Conservation (phyloP, 2,888 invertebrate genomes). For the Ectemnius continuus region DNA sequence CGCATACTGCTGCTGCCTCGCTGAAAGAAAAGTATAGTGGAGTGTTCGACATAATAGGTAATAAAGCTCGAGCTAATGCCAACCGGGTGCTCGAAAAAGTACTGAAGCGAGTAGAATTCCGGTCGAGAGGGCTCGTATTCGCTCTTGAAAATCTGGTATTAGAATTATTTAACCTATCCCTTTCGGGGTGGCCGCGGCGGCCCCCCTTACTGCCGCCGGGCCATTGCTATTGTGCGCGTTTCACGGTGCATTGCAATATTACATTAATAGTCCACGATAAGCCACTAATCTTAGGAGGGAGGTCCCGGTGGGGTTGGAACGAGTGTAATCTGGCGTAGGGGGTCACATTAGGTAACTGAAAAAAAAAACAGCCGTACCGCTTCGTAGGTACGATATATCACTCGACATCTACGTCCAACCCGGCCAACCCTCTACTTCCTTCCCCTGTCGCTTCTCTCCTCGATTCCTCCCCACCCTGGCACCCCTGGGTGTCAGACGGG, state of each 20-base stretch:
- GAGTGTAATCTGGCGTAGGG: slow-evolving; percentile 72
- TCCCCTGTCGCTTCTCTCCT: slow-evolving; percentile 39
- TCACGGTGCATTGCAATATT: slow-evolving; percentile 65
- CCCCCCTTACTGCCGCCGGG: slow-evolving; percentile 34
- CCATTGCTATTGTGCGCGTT: slow-evolving; percentile 55
- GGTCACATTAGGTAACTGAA: slow-evolving; percentile 68
- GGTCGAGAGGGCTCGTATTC: slow-evolving; percentile 11
- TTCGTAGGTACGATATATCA: slow-evolving; percentile 68
- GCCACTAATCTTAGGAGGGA: slow-evolving; percentile 74
- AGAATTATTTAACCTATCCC: slow-evolving; percentile 53
- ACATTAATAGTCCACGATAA: slow-evolving; percentile 71
- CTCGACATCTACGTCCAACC: slow-evolving; percentile 47
- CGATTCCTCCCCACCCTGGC: slow-evolving; percentile 33
- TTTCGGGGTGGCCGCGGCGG: slow-evolving; percentile 13
- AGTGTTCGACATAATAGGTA: neutral
- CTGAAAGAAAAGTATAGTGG: too few relatives aligned
- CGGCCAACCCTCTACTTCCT: slow-evolving; percentile 37
- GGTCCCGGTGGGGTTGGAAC: slow-evolving; percentile 66
- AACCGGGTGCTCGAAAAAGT: slow-evolving; percentile 14
- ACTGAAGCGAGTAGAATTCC: slow-evolving; percentile 30
- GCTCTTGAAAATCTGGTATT: slow-evolving; percentile 36
- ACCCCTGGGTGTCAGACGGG: slow-evolving; percentile 44
- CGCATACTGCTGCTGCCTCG: too few relatives aligned
- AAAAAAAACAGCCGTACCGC: slow-evolving; percentile 57
- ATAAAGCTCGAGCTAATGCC: slow-evolving; percentile 32